Conservation (phyloP, 2,113 vertebrate genomes). For the Sylvilagus bachmani region DNA sequence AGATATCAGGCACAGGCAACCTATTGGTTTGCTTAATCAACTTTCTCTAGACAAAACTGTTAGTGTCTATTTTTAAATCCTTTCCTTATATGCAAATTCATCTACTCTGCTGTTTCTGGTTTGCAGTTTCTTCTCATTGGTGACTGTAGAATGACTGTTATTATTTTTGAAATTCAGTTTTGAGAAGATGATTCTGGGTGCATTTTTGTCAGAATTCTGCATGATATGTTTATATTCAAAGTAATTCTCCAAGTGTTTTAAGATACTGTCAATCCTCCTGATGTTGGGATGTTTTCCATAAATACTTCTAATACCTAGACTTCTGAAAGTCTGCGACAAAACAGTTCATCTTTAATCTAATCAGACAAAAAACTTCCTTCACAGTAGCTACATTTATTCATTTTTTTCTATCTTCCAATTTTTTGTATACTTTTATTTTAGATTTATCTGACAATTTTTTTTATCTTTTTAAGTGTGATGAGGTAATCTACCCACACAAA, state of each 20-base stretch:
- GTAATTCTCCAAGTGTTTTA: not conserved
- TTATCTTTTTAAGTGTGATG: not conserved
- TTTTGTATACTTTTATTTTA: slow-evolving; percentile 31
- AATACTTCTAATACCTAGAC: not conserved
- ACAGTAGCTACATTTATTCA: not conserved
- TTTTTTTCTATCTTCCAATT: not conserved
- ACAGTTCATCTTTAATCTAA: not conserved
- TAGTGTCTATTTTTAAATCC: not conserved
- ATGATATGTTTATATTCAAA: not conserved
- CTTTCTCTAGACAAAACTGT: not conserved
- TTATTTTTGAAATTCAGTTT: not conserved
- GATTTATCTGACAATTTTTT: not conserved
- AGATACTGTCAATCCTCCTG: not conserved
- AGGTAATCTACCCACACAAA: slow-evolving; percentile 35
- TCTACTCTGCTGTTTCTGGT: not conserved
- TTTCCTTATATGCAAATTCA: not conserved
- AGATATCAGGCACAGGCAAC: not conserved
- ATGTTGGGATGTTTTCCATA: not conserved
- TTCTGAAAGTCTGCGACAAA: not conserved
- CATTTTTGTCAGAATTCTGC: not conserved
- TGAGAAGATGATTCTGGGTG: not conserved
- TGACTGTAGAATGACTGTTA: not conserved
- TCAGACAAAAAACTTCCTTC: not conserved
- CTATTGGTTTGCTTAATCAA: not conserved
- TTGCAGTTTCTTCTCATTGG: not conserved